phyloP scores from a whole-genome alignment of 2,113 vertebrate genomes.

The Phalacrocorax pelagicus region DNA sequence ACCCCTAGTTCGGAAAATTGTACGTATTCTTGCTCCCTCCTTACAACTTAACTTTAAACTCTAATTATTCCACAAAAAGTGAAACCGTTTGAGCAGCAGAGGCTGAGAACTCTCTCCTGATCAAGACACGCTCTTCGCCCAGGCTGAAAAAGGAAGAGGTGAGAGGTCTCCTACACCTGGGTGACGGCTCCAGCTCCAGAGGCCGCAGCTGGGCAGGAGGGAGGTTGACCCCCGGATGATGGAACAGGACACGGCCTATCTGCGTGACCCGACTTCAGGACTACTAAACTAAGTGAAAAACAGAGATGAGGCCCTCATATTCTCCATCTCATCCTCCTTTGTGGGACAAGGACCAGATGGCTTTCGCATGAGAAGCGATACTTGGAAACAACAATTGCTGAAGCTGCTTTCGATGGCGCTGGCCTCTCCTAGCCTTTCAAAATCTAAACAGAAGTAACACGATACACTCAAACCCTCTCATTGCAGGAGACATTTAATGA shows the following conservation, averaged over 20 bases:
- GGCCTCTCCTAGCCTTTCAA: neutral
- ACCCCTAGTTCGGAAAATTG: neutral
- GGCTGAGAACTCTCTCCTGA: neutral
- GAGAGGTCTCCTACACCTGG: neutral
- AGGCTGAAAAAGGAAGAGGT: neutral
- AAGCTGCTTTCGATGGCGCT: neutral
- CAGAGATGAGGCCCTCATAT: neutral
- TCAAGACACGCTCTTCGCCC: fast-evolving
- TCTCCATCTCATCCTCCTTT: neutral
- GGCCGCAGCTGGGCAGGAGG: neutral
- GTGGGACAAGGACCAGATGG: neutral
- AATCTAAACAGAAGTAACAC: neutral
- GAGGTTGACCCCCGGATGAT: fast-evolving
- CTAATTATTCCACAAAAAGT: neutral
- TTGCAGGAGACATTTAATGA: conserved; percentile 35
- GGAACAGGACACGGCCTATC: neutral
- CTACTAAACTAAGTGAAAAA: neutral
- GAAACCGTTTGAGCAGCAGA: neutral
- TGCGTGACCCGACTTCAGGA: neutral
- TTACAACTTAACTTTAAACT: neutral
- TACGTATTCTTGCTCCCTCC: neutral
- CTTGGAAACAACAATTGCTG: neutral
- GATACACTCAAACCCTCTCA: neutral
- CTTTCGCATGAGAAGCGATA: neutral
- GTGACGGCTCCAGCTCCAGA: neutral